phyloP scores from a whole-genome alignment of 2,113 vertebrate genomes.

The Calypte anna region DNA sequence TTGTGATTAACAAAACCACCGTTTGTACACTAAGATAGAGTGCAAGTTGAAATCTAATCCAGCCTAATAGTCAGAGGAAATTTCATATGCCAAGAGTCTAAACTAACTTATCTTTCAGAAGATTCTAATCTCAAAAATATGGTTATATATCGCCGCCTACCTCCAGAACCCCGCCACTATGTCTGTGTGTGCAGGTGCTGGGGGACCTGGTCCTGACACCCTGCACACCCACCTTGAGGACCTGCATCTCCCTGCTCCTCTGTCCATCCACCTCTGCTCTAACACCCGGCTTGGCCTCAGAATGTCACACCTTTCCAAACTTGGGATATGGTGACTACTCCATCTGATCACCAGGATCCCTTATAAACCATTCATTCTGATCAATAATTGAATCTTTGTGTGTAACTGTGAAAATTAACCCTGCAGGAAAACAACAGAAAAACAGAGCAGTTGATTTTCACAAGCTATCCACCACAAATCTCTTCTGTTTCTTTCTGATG shows the following conservation, averaged over 20 bases:
- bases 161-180: slow-evolving; percentile 47
- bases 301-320: background rate
- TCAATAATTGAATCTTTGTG: background rate
- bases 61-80: background rate
- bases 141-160: slow-evolving; percentile 57
- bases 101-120: slow-evolving; percentile 12
- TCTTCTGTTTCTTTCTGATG: background rate
- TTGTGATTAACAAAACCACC: background rate
- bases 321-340: background rate
- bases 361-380: background rate
- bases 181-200: background rate
- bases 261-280: background rate
- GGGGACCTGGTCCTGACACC: background rate
- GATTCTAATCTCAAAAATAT: slow-evolving; percentile 61
- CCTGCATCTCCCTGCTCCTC: accelerated
- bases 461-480: background rate
- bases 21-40: background rate
- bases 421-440: background rate
- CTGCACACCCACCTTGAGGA: background rate
- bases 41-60: background rate
- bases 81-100: background rate
- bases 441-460: background rate
- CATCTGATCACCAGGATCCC: background rate
- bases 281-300: background rate
- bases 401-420: background rate